Base-by-base conservation (phyloP, 1,140 invertebrate genomes). In the Aradophagus sp. region DNA sequence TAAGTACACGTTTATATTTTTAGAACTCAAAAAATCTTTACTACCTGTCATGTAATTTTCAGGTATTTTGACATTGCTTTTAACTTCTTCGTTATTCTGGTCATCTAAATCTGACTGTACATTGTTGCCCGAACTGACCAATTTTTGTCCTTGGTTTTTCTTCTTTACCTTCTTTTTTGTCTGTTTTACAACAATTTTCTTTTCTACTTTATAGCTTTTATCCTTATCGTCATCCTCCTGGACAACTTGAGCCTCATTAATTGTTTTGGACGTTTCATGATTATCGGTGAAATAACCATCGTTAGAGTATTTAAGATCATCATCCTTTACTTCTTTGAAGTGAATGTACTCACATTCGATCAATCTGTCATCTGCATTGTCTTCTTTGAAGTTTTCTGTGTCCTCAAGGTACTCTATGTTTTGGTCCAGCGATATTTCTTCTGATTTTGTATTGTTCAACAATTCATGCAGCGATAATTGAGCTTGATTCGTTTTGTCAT, bases 31-130 rank as follows among this genome's bases (percentile, higher is more conserved):
- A 23, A 23, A 23, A 23, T 23, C 4, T 5, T 23, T 23, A 23
- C 8, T 58, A 84, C 83, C 84, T 53, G 80, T 81, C 78, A 84
- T 85, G 53, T 85, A 85, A 76, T 85, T 85, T 48, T 86, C 82
- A n/a, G 82, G 79, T 56, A 84, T 81, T 56, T 83, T 84, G 1
- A 77, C 20, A 26, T 70, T 76, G 58, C 23, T 45, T 48, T 81
- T 83, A 2, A 61, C 27, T 55, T 50, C 38, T 13, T 44, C 23
- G 36, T 67, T 72, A 42, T 45, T 75, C 0, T 77, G 61, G 8
- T 78, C 73, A 17, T 79, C 70, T 10, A 75, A 50, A 29, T 80
- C 72, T 4, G 75, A 71, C 11, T 47, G 47, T 3, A 68, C 31
- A 16, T 69, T 52, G 5, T 74, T 72, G 7, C 77, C 74, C 0